Evolutionary conservation across 1,140 invertebrate genomes (phyloP).

Genomic region (Dinothrombium tinctorium): DNA sequence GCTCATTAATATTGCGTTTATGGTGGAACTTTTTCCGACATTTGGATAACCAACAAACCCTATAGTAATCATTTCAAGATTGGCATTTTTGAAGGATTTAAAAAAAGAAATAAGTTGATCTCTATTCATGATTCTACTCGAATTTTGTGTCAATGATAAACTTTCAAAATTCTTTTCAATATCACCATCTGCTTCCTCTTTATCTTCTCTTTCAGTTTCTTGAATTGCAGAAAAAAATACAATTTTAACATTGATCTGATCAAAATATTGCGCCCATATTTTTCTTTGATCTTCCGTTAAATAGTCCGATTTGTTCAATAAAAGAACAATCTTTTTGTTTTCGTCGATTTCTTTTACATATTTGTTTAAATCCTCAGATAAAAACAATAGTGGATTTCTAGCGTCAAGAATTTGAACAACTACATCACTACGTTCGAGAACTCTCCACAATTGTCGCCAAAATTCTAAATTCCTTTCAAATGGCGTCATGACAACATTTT

Average conservation of each 20-base stretch:
- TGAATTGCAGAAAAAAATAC: slow-evolving; percentile 60
- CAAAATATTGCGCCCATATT: slow-evolving; percentile 70
- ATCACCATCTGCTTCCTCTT: slow-evolving; percentile 3
- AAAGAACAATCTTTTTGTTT: slow-evolving; percentile 51
- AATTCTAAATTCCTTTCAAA: slow-evolving; percentile 96
- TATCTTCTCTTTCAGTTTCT: slow-evolving; percentile 10
- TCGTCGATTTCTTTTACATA: slow-evolving; percentile 67
- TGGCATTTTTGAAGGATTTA: slow-evolving; percentile 1
- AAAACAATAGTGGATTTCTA: slow-evolving; percentile 80
- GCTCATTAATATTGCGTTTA: slow-evolving; percentile 63
- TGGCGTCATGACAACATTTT: slow-evolving; percentile 65
- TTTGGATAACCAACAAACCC: slow-evolving; percentile 75
- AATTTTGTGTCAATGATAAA: no score
- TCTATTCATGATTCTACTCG: not conserved
- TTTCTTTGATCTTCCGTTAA: slow-evolving; percentile 53
- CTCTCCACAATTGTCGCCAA: slow-evolving; percentile 95
- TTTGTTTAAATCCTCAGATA: slow-evolving; percentile 71
- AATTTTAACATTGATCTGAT: slow-evolving; percentile 32
- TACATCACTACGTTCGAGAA: slow-evolving; percentile 81
- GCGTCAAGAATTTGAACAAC: slow-evolving; percentile 90
- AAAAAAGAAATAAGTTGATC: slow-evolving; percentile 6
- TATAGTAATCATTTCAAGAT: slow-evolving; percentile 7
- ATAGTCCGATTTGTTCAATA: slow-evolving; percentile 94
- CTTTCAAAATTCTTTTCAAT: not conserved
- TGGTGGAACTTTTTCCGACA: slow-evolving; percentile 97